These are phyloP conservation scores for Ricordea florida DNA, from an alignment of 92 coral and sea anemone genomes.

Conservation along the genomic window DNA sequence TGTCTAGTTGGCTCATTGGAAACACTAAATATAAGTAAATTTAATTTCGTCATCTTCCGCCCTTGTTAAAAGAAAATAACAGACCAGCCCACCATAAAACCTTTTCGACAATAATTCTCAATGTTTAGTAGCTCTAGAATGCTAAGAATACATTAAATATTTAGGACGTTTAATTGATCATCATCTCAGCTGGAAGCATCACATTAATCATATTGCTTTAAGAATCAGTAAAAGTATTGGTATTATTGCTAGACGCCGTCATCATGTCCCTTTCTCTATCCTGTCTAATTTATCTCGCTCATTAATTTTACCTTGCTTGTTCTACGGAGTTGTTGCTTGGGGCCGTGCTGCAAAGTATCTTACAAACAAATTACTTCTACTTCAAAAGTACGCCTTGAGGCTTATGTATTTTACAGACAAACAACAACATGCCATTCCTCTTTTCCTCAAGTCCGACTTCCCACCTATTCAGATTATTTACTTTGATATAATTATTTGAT, in stretches of 20 bases:
- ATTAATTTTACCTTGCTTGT: too few relatives aligned
- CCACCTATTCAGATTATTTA: slow-evolving; percentile 2
- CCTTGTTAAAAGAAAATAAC: slow-evolving; percentile 29
- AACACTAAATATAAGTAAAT: slow-evolving; percentile 39
- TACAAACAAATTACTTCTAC: too few relatives aligned
- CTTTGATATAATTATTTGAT: not conserved
- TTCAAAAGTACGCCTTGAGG: too few relatives aligned
- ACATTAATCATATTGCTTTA: slow-evolving; percentile 26
- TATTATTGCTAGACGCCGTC: slow-evolving; percentile 42
- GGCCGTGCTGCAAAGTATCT: not conserved
- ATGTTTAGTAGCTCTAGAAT: slow-evolving; percentile 1
- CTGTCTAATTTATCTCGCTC: not conserved
- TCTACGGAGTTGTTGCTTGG: too few relatives aligned
- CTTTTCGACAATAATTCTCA: slow-evolving; percentile 16
- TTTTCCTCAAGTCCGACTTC: too few relatives aligned
- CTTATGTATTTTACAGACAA: too few relatives aligned
- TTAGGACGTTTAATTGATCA: slow-evolving; percentile 29
- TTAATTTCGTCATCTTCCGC: slow-evolving; percentile 27
- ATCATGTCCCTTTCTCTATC: not conserved
- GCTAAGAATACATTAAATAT: slow-evolving; percentile 34
- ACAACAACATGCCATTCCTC: too few relatives aligned
- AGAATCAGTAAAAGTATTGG: slow-evolving; percentile 50
- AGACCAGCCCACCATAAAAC: not conserved
- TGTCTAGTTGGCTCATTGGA: slow-evolving; percentile 31
- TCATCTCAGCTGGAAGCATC: slow-evolving; percentile 38